Conservation (phyloP, 2,113 vertebrate species). For the Catharus bicknelli region DNA sequence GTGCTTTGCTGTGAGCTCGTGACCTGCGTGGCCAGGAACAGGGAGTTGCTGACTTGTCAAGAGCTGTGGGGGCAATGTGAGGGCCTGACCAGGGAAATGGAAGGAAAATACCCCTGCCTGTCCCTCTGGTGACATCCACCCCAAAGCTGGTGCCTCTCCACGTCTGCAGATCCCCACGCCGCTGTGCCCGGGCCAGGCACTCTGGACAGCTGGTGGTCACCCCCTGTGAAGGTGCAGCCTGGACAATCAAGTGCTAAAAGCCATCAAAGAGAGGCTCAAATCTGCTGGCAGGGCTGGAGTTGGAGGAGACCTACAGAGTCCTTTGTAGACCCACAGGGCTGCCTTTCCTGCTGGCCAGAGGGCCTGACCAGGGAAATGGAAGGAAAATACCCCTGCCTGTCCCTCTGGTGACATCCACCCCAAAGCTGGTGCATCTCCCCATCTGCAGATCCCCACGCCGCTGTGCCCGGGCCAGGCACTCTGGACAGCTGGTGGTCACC, state of each 20-base stretch:
- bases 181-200: not conserved
- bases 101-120: not conserved
- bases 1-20: not conserved
- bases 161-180: not conserved
- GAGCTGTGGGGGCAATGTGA: not conserved
- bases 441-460: fast-evolving
- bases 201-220: not conserved
- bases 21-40: fast-evolving
- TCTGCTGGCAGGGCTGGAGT: not conserved
- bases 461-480: not conserved
- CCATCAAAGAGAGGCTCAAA: not conserved
- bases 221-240: not conserved
- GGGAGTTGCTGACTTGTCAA: not conserved
- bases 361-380: not conserved
- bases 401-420: not conserved
- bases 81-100: not conserved
- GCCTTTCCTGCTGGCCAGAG: not conserved
- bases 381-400: not conserved
- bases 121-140: not conserved
- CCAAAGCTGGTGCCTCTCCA: not conserved
- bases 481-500: not conserved
- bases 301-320: not conserved
- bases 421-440: not conserved
- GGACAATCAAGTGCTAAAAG: not conserved
- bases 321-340: not conserved